A percentile compares a stretch with the other conserved stretches of the same genome.
These are phyloP conservation scores for Drosophila quinaria DNA, from an alignment of 2,888 invertebrate genomes.

Conservation along the genomic window DNA sequence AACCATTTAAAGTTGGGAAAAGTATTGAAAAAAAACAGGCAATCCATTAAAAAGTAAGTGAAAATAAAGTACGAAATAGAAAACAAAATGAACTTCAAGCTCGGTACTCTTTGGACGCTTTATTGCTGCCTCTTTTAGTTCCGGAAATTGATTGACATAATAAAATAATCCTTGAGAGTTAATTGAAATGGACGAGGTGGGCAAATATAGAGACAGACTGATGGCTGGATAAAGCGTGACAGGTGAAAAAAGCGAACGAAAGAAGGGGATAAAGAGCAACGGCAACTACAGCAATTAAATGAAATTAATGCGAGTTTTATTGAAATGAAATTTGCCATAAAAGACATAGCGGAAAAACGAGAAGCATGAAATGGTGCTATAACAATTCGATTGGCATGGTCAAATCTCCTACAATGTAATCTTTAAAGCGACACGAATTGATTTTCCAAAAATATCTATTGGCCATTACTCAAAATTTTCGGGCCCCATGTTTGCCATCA, in stretches of 20 bases:
- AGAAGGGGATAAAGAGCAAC: slow-evolving; percentile 26
- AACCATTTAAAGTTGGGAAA: slow-evolving; percentile 17
- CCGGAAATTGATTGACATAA: slow-evolving; percentile 80
- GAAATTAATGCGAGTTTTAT: slow-evolving; percentile 78
- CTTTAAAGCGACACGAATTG: slow-evolving; percentile 59
- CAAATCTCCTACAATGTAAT: slow-evolving; percentile 31
- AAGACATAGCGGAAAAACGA: slow-evolving; percentile 32
- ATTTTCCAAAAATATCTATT: slow-evolving; percentile 33
- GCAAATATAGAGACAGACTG: slow-evolving; percentile 34
- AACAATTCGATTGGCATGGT: slow-evolving; percentile 61
- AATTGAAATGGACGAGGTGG: slow-evolving; percentile 76
- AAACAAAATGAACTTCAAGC: slow-evolving; percentile 29
- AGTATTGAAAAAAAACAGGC: slow-evolving; percentile 6
- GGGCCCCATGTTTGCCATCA: slow-evolving; percentile 66
- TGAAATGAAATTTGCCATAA: slow-evolving; percentile 74
- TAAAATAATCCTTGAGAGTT: slow-evolving; percentile 80
- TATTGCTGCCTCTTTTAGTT: slow-evolving; percentile 69
- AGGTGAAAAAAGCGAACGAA: slow-evolving; percentile 43
- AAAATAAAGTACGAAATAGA: slow-evolving; percentile 9
- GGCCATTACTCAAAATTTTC: slow-evolving; percentile 50
- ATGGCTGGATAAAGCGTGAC: slow-evolving; percentile 56
- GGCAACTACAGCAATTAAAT: slow-evolving; percentile 68
- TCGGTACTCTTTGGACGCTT: slow-evolving; percentile 39
- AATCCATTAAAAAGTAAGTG: slow-evolving; percentile 12
- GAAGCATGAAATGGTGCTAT: slow-evolving; percentile 17